Conservation (phyloP, 2,113 vertebrate genomes). For the Trogon surrucura region DNA sequence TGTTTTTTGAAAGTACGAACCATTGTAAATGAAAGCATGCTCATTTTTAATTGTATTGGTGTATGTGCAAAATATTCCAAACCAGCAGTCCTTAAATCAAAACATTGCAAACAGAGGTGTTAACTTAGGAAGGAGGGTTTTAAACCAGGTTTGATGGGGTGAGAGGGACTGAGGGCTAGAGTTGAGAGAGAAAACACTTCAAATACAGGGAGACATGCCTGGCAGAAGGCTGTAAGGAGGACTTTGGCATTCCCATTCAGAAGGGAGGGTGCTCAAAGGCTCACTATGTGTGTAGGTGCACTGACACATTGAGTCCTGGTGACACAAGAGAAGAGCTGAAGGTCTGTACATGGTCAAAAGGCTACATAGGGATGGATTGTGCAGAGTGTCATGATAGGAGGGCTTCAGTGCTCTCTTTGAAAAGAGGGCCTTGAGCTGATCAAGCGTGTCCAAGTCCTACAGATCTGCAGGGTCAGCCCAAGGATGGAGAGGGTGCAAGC, state of each 20-base stretch:
- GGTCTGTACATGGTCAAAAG: rapidly evolving
- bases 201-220: rapidly evolving
- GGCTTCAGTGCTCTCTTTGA: background rate
- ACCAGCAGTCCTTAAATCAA: background rate
- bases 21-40: background rate
- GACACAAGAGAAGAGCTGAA: background rate
- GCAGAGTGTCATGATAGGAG: background rate
- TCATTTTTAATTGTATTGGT: background rate
- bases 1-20: background rate
- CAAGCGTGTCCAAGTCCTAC: background rate
- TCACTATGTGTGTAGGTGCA: background rate
- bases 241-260: background rate
- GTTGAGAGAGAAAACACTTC: background rate
- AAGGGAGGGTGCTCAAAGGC: background rate
- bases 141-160: background rate
- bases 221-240: background rate
- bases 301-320: background rate
- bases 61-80: background rate
- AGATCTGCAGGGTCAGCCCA: background rate
- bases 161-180: background rate
- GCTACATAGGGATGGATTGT: rapidly evolving
- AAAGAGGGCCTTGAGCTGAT: background rate
- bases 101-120: background rate
- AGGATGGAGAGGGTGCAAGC: background rate
- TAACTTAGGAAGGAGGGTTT: background rate